phyloP scores from a whole-genome alignment of 1,140 invertebrate species.

The Drosophila pseudoananassae region DNA sequence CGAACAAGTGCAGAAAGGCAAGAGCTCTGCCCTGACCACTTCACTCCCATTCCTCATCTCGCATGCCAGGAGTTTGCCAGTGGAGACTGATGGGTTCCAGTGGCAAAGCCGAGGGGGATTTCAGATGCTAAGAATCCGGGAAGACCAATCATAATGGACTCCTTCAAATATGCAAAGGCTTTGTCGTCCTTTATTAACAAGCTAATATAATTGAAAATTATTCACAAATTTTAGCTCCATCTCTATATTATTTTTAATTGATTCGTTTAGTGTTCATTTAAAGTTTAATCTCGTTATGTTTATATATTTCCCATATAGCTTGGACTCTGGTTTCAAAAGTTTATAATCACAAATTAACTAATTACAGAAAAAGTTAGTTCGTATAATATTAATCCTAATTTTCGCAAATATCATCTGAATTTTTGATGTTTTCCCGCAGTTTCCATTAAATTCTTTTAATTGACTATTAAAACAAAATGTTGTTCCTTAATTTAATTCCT shows the following conservation, averaged over 20 bases:
- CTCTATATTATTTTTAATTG: not conserved
- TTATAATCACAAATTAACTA: too few species aligned
- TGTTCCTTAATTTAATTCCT: too few species aligned
- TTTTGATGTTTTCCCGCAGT: too few species aligned
- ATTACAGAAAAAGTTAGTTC: too few species aligned
- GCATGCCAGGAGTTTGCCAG: not conserved
- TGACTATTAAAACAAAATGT: too few species aligned
- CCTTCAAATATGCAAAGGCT: not conserved
- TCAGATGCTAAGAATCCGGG: not conserved
- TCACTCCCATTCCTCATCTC: slow-evolving; percentile 17
- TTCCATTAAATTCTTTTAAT: too few species aligned
- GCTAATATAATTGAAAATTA: not conserved
- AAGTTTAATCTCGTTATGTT: not conserved
- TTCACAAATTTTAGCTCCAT: not conserved
- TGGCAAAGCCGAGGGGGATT: slow-evolving; percentile 2
- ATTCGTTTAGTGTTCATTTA: not conserved
- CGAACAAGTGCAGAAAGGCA: slow-evolving; percentile 27
- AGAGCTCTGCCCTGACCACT: not conserved
- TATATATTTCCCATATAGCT: too few species aligned
- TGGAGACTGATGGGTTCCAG: slow-evolving; percentile 7
- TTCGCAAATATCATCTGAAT: too few species aligned
- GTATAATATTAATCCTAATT: too few species aligned
- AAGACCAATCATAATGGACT: not conserved
- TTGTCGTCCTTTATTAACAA: not conserved
- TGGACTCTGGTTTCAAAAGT: too few species aligned